Evolutionary conservation across 2,113 vertebrate species (phyloP).

Genomic region (Ceyx melanurus): DNA sequence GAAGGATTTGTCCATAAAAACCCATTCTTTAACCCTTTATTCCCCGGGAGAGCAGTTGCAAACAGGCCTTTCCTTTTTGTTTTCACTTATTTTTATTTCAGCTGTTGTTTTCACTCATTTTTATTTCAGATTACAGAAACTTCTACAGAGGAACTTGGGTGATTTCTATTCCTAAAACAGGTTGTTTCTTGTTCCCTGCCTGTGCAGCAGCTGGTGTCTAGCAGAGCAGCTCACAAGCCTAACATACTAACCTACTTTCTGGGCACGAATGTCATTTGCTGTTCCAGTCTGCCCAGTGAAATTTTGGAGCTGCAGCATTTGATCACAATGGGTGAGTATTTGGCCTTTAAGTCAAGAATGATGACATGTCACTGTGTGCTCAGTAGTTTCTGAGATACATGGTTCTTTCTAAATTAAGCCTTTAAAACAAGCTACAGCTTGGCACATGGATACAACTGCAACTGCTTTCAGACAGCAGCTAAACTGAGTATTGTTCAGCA

Average conservation of each 20-base stretch:
- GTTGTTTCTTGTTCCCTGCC: neutral
- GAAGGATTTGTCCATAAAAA: neutral
- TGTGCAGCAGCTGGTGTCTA: conserved; percentile 3
- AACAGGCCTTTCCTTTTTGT: neutral
- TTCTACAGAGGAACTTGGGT: neutral
- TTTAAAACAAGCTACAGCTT: neutral
- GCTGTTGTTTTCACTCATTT: neutral
- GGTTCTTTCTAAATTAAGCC: neutral
- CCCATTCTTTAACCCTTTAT: neutral
- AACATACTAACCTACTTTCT: conserved; percentile 43
- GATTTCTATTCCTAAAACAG: neutral
- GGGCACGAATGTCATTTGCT: neutral
- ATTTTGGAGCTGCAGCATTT: neutral
- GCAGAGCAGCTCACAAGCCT: neutral
- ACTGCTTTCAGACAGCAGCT: neutral
- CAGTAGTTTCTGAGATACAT: neutral
- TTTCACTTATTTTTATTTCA: neutral
- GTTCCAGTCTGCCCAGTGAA: neutral
- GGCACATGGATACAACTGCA: neutral
- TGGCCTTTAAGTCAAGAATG: neutral
- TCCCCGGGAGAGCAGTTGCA: neutral
- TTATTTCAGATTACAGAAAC: neutral
- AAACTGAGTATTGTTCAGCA: neutral
- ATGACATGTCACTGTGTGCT: neutral
- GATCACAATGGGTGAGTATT: neutral